Conservation (phyloP, 2,797 vertebrate species). For the Acanthurus lineatus region DNA sequence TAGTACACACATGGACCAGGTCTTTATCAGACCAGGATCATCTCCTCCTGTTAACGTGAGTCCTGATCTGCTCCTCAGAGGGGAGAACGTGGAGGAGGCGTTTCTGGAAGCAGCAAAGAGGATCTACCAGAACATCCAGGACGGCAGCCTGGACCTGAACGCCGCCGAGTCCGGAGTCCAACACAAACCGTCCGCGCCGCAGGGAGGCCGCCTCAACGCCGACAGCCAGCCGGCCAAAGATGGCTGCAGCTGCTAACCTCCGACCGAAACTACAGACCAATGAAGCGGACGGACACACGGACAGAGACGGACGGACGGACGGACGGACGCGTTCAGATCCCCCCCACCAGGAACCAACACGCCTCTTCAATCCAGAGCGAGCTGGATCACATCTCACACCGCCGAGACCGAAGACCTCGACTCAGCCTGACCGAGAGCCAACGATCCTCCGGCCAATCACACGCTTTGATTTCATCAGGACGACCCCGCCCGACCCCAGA, state of each 20-base stretch:
- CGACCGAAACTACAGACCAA: constrained; percentile 42
- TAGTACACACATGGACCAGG: no score
- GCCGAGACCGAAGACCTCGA: constrained; percentile 1
- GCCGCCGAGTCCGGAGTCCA: constrained; percentile 98
- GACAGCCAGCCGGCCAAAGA: constrained; percentile 99
- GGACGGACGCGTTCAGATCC: constrained; percentile 14
- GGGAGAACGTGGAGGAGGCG: constrained; percentile 98
- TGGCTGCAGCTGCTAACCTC: constrained; percentile 98
- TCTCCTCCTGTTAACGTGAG: no score
- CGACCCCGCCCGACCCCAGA: no score
- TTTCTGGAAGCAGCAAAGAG: constrained; percentile 99
- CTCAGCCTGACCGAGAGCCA: background rate
- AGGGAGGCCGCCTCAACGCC: constrained; percentile 97
- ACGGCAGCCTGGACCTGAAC: constrained; percentile 98
- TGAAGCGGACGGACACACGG: background rate
- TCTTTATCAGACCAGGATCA: no score
- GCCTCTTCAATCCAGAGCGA: constrained; percentile 14
- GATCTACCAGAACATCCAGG: constrained; percentile 99
- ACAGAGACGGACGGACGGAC: background rate
- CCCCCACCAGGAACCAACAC: constrained; percentile 22
- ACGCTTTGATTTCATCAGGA: constrained; percentile 3
- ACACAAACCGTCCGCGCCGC: constrained; percentile 98
- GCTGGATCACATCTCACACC: constrained; percentile 7
- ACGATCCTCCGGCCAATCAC: background rate
- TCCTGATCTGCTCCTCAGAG: constrained; percentile 79